phyloP scores from a whole-genome alignment of 1,140 invertebrate genomes.

The Trachelipus rathkii region DNA sequence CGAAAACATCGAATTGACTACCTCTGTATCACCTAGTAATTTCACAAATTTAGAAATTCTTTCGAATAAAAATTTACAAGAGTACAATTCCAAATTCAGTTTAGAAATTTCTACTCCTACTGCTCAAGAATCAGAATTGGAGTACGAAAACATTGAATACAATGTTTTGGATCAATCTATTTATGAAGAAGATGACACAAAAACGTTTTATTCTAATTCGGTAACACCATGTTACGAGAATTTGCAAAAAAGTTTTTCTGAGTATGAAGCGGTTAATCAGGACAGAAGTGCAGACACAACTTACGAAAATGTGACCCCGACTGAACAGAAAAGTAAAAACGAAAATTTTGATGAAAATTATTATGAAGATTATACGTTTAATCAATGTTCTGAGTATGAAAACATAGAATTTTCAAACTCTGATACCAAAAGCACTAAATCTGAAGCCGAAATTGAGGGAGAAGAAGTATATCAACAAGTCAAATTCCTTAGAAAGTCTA shows the following conservation, averaged over 20 bases:
- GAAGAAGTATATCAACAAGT: conserved; percentile 65
- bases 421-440: conserved; percentile 25
- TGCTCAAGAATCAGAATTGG: conserved; percentile 29
- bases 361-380: conserved; percentile 41
- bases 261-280: not conserved
- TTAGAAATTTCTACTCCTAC: not conserved
- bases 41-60: not conserved
- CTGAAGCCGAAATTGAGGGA: conserved; percentile 39
- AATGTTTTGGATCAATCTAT: conserved; percentile 30
- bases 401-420: conserved; percentile 37
- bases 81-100: not conserved
- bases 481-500: conserved; percentile 65
- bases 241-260: not conserved
- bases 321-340: not conserved
- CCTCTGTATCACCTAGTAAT: conserved; percentile 8
- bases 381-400: conserved; percentile 38
- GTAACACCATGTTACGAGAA: not conserved
- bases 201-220: not conserved
- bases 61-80: not conserved
- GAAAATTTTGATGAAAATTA: conserved; percentile 32
- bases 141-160: conserved; percentile 37
- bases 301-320: not conserved
- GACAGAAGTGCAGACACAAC: not conserved
- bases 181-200: not conserved
- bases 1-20: conserved; percentile 36